Conservation (phyloP, 2,113 vertebrate species). For the Halichoerus grypus region DNA sequence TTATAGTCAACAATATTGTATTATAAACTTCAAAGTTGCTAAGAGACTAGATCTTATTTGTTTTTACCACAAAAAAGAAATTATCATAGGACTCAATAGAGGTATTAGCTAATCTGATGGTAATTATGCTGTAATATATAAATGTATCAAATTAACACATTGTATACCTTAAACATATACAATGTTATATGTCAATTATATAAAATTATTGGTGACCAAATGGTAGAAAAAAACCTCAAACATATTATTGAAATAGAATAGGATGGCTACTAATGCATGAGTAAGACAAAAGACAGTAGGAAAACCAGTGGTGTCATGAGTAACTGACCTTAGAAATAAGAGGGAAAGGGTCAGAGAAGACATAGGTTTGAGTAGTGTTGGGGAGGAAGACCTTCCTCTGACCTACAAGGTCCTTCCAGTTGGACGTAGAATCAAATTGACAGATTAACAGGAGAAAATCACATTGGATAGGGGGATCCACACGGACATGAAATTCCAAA, state of each 20-base stretch:
- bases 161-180: not conserved
- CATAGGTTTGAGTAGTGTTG: not conserved
- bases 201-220: not conserved
- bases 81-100: not conserved
- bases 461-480: not conserved
- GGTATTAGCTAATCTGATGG: not conserved
- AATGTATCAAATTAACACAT: not conserved
- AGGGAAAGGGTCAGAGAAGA: not conserved
- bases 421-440: not conserved
- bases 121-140: not conserved
- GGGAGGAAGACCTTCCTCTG: not conserved
- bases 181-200: not conserved
- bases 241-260: not conserved
- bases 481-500: not conserved
- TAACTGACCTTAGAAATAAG: not conserved
- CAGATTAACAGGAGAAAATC: not conserved
- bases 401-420: not conserved
- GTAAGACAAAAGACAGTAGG: not conserved
- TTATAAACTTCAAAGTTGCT: not conserved
- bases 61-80: not conserved
- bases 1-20: not conserved
- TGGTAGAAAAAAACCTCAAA: not conserved
- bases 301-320: not conserved
- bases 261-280: not conserved
- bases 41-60: not conserved